These are phyloP conservation scores for Parthenolecanium corni DNA, from an alignment of 2,888 invertebrate species.

Conservation along the genomic window DNA sequence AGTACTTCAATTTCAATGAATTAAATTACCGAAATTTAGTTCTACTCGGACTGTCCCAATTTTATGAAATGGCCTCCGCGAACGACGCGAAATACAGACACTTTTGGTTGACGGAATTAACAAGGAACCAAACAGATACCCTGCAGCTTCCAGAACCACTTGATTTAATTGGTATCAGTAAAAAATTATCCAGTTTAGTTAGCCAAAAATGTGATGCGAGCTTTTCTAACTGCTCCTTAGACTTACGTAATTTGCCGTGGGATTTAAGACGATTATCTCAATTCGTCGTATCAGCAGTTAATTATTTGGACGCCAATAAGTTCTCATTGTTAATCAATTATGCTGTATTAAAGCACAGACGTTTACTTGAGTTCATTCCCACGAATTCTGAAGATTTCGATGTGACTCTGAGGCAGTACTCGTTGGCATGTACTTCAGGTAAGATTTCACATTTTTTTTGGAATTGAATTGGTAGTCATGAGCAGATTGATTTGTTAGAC, in stretches of 20 bases:
- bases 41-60: conserved; percentile 2
- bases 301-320: neutral
- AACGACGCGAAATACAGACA: conserved; percentile 7
- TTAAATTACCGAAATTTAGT: conserved; percentile 5
- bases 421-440: conserved; percentile 12
- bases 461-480: no score
- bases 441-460: no score
- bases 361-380: conserved; percentile 3
- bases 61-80: conserved; percentile 3
- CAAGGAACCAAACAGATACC: neutral
- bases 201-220: neutral
- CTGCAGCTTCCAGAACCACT: neutral
- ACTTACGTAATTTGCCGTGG: neutral
- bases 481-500: no score
- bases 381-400: neutral
- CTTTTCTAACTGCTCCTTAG: neutral
- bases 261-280: neutral
- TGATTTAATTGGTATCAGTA: conserved; percentile 5
- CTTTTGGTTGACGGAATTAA: neutral
- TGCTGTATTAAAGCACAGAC: conserved; percentile 2
- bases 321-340: conserved; percentile 21
- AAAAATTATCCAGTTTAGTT: neutral
- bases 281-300: neutral
- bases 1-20: neutral
- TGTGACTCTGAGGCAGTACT: conserved; percentile 20